Percentiles rank a stretch among this genome's conserved stretches.
phyloP scores from a whole-genome alignment of 2,113 vertebrate species.

The Saccopteryx bilineata region DNA sequence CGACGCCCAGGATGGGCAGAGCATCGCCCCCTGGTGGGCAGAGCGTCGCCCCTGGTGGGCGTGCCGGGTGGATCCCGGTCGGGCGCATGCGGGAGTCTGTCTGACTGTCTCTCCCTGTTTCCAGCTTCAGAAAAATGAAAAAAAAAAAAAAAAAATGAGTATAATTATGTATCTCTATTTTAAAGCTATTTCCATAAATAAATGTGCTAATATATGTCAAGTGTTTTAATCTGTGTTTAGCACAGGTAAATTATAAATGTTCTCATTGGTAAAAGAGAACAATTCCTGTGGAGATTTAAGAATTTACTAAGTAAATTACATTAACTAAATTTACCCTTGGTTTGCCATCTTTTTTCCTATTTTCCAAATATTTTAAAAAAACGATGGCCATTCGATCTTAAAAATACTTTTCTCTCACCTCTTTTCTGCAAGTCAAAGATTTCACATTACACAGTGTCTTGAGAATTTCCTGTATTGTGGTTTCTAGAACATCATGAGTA shows the following conservation, averaged over 20 bases:
- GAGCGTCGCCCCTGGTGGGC: no score
- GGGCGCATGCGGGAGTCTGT: no score
- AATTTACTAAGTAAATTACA: neutral
- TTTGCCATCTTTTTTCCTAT: neutral
- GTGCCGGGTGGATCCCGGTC: no score
- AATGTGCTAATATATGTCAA: neutral
- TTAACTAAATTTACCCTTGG: neutral
- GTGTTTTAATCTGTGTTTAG: neutral
- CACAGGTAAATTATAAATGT: neutral
- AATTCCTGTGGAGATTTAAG: neutral
- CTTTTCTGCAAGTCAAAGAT: neutral
- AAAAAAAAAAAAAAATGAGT: no score
- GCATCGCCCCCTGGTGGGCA: no score
- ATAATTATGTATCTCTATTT: neutral
- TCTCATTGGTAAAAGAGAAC: neutral
- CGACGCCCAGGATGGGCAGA: no score
- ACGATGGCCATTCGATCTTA: neutral
- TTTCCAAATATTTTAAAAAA: neutral
- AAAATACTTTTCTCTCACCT: neutral
- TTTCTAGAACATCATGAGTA: conserved; percentile 2
- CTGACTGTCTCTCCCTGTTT: no score
- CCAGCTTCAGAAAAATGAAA: no score
- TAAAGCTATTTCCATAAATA: neutral
- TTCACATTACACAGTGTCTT: neutral
- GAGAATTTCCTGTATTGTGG: conserved; percentile 71